Evolutionary conservation across 2,888 invertebrate genomes (phyloP).

Genomic region (Orthosia gothica): DNA sequence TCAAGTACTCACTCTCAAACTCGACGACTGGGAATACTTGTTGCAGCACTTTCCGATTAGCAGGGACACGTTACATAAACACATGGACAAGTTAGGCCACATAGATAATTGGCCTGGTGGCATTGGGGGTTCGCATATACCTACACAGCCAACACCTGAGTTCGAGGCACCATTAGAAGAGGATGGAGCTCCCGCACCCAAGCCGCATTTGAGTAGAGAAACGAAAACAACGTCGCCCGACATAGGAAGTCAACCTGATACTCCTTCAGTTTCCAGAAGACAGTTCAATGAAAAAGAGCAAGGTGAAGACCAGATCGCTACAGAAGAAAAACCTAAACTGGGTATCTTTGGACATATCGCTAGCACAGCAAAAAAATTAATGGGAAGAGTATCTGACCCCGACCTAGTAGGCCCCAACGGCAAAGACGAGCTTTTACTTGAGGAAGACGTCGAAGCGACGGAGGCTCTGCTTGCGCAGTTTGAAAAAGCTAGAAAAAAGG

Average conservation of each 20-base stretch:
- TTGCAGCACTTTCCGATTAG: conserved; percentile 81
- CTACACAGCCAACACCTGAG: not conserved
- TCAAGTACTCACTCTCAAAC: conserved; percentile 80
- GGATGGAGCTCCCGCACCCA: not conserved
- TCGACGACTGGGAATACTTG: conserved; percentile 82
- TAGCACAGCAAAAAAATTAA: conserved; percentile 57
- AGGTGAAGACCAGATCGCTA: not conserved
- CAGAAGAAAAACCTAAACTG: conserved; percentile 5
- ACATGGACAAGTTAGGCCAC: conserved; percentile 53
- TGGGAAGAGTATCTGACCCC: conserved; percentile 52
- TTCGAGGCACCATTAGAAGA: conserved; percentile 16
- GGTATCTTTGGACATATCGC: conserved; percentile 43
- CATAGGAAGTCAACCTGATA: not conserved
- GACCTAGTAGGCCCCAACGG: conserved; percentile 39
- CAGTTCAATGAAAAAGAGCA: not conserved
- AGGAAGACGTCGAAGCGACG: conserved; percentile 69
- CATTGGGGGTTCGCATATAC: conserved; percentile 11
- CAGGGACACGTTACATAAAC: conserved; percentile 73
- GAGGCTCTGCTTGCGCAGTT: conserved; percentile 63
- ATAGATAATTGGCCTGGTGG: conserved; percentile 51
- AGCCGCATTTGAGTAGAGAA: not conserved
- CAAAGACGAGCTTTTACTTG: conserved; percentile 62
- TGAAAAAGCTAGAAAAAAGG: conserved; percentile 55
- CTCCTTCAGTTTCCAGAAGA: not conserved
- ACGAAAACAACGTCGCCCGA: not conserved